phyloP scores from a whole-genome alignment of 2,113 vertebrate genomes.

The Empidonax traillii region DNA sequence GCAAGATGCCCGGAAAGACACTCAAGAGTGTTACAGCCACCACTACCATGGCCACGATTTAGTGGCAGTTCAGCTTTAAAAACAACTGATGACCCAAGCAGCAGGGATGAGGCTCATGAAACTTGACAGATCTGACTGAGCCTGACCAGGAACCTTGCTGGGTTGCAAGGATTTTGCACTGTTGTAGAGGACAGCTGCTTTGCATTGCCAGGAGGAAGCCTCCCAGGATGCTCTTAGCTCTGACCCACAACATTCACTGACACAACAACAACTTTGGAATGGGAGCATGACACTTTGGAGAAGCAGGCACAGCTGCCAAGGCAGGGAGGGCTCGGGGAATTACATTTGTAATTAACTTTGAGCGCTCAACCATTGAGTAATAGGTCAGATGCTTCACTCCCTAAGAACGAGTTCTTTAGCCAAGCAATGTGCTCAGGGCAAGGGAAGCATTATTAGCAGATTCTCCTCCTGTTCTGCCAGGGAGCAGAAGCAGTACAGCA shows the following conservation, averaged over 20 bases:
- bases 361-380: slow-evolving; percentile 31
- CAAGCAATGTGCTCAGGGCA: neutral
- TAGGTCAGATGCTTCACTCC: slow-evolving; percentile 29
- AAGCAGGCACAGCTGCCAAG: slow-evolving; percentile 11
- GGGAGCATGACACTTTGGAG: neutral
- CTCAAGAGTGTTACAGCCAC: neutral
- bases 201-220: neutral
- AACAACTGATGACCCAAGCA: slow-evolving; percentile 6
- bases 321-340: neutral
- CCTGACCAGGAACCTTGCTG: neutral
- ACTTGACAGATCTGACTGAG: neutral
- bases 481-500: neutral
- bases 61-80: slow-evolving; percentile 1
- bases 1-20: neutral
- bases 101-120: neutral
- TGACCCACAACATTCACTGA: neutral
- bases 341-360: slow-evolving; percentile 57
- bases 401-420: neutral
- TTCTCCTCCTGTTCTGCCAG: slow-evolving; percentile 3
- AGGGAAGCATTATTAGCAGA: neutral
- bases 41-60: neutral
- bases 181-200: neutral
- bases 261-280: neutral
- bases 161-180: slow-evolving; percentile 7
- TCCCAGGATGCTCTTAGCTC: neutral